phyloP scores from a whole-genome alignment of 2,888 invertebrate genomes.

The Xylophagus ater region DNA sequence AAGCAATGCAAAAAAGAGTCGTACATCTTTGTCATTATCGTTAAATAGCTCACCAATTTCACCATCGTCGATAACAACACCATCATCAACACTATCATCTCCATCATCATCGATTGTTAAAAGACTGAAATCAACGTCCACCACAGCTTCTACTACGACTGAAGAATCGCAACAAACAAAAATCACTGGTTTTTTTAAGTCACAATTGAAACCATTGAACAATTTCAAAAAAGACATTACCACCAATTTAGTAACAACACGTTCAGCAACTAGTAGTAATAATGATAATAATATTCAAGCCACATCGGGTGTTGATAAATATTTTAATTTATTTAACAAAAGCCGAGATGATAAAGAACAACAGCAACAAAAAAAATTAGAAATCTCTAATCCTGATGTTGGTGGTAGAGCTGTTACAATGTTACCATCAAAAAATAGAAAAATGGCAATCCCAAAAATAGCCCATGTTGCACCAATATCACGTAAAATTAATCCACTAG shows the following conservation, averaged over 20 bases:
- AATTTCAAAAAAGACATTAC: conserved; percentile 41
- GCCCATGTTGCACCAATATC: conserved; percentile 39
- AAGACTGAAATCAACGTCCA: conserved; percentile 14
- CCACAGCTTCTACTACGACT: conserved; percentile 21
- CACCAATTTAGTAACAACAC: conserved; percentile 9
- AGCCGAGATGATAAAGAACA: conserved; percentile 27
- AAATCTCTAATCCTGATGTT: conserved; percentile 31
- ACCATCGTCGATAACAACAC: conserved; percentile 12
- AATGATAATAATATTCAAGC: conserved; percentile 19
- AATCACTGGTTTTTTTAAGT: conserved; percentile 76
- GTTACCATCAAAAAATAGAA: conserved; percentile 36
- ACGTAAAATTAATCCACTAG: conserved; percentile 35
- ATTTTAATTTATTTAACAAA: conserved; percentile 32
- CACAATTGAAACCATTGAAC: conserved; percentile 64
- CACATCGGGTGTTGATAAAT: conserved; percentile 34
- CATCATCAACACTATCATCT: not conserved
- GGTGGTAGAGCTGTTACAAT: too few relatives aligned
- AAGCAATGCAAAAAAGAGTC: conserved; percentile 30
- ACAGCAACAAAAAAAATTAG: conserved; percentile 26
- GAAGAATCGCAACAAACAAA: conserved; percentile 52
- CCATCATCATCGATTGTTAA: conserved; percentile 9
- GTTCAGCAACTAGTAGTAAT: not conserved
- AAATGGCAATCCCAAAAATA: conserved; percentile 37
- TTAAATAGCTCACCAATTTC: conserved; percentile 12
- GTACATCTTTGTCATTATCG: conserved; percentile 15